phyloP scores from a whole-genome alignment of 2,888 invertebrate species.

The Drosophila silvestris region DNA sequence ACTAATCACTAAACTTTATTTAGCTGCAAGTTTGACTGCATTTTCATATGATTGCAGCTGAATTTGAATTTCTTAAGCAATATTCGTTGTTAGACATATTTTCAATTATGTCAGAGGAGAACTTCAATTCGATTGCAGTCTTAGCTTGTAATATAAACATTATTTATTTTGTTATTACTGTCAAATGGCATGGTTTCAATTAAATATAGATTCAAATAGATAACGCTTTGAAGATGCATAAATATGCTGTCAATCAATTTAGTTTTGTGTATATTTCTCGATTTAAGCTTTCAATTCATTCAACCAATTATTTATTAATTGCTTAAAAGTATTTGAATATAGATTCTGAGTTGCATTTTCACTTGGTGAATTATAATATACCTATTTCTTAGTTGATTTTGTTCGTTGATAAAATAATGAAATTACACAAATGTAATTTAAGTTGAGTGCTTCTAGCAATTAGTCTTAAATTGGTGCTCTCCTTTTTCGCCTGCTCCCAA shows the following conservation, averaged over 20 bases:
- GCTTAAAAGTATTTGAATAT: not conserved
- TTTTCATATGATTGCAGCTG: not conserved
- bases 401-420: constrained; percentile 9
- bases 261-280: not conserved
- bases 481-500: not conserved
- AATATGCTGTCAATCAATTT: constrained; percentile 1
- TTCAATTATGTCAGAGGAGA: not conserved
- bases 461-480: not conserved
- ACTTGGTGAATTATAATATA: not conserved
- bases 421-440: constrained; percentile 2
- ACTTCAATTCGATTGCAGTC: not conserved
- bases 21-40: not conserved
- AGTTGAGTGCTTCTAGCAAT: constrained; percentile 11
- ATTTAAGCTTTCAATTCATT: not conserved
- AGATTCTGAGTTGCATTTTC: not conserved
- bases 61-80: not conserved
- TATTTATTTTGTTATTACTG: not conserved
- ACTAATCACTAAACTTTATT: not conserved
- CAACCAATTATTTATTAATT: constrained; percentile 3
- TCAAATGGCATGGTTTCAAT: not conserved
- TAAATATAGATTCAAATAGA: constrained; percentile 17
- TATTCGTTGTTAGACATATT: not conserved
- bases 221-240: not conserved
- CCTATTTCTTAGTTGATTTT: not conserved
- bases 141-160: not conserved